Conservation (phyloP, 1,140 invertebrate species). For the Lysiphlebus fabarum region DNA sequence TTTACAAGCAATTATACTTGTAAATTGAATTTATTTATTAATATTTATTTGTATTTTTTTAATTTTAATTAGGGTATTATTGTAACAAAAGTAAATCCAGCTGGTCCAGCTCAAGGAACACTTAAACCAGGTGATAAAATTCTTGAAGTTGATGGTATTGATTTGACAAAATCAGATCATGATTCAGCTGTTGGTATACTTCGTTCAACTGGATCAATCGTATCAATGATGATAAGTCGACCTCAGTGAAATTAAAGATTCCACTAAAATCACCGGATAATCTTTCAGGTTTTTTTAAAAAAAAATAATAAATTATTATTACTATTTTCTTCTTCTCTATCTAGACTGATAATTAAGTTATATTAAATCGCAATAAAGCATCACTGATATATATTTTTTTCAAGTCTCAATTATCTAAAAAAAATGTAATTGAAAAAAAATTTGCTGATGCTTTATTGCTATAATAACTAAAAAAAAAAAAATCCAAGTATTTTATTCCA, state of each 20-base stretch:
- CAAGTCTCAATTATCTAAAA: not conserved
- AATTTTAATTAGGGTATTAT: slow-evolving; percentile 57
- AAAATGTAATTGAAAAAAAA: not conserved
- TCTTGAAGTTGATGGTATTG: slow-evolving; percentile 62
- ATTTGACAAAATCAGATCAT: slow-evolving; percentile 59
- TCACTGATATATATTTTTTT: not conserved
- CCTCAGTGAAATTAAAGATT: slow-evolving; percentile 41
- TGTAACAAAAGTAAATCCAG: slow-evolving; percentile 57
- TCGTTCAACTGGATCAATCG: slow-evolving; percentile 52
- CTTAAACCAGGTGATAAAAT: slow-evolving; percentile 61
- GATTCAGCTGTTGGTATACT: slow-evolving; percentile 56
- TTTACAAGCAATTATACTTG: not conserved
- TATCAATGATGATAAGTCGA: slow-evolving; percentile 59
- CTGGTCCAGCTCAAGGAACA: slow-evolving; percentile 56
- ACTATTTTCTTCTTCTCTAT: not conserved
- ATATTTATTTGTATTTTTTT: slow-evolving; percentile 9
- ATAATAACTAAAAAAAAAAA: not conserved
- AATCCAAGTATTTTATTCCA: slow-evolving; percentile 14
- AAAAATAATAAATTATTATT: slow-evolving; percentile 12
- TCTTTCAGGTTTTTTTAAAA: slow-evolving; percentile 13
- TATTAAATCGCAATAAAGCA: slow-evolving; percentile 17
- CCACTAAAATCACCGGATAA: slow-evolving; percentile 2
- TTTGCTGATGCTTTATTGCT: not conserved
- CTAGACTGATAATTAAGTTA: slow-evolving; percentile 28
- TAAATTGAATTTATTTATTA: not conserved